phyloP scores from a whole-genome alignment of 1,140 invertebrate genomes.

The Ooceraea biroi region DNA sequence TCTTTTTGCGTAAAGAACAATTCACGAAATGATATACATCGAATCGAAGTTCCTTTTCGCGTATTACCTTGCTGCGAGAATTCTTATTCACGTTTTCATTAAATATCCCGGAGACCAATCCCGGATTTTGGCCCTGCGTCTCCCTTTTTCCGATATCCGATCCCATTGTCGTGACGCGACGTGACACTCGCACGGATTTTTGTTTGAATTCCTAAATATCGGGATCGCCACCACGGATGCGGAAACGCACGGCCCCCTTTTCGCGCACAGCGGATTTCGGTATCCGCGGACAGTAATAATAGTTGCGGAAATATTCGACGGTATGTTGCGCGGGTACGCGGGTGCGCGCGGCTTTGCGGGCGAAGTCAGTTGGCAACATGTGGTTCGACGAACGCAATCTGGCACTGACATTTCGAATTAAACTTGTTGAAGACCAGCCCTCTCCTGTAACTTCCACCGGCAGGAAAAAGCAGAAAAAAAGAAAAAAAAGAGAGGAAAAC shows the following conservation, averaged over 20 bases:
- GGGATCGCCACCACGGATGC: background rate
- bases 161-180: constrained; percentile 7
- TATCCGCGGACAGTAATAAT: constrained; percentile 64
- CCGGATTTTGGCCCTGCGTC: constrained; percentile 37
- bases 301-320: constrained; percentile 70
- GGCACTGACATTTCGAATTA: constrained; percentile 79
- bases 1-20: background rate
- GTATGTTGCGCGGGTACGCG: constrained; percentile 65
- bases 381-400: constrained; percentile 82
- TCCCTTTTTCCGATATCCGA: background rate
- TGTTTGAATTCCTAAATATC: constrained; percentile 54
- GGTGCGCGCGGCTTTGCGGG: constrained; percentile 56
- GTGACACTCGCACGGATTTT: constrained; percentile 29
- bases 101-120: constrained; percentile 8
- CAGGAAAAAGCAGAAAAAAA: constrained; percentile 1
- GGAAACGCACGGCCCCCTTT: constrained; percentile 26
- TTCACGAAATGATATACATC: background rate
- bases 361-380: constrained; percentile 76
- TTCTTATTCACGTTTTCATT: background rate
- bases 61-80: background rate
- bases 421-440: constrained; percentile 62
- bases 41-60: background rate
- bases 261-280: constrained; percentile 7
- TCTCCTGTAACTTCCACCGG: constrained; percentile 35
- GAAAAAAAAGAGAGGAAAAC: background rate